Conservation (phyloP, 2,113 vertebrate species). For the Spermophilus dauricus region DNA sequence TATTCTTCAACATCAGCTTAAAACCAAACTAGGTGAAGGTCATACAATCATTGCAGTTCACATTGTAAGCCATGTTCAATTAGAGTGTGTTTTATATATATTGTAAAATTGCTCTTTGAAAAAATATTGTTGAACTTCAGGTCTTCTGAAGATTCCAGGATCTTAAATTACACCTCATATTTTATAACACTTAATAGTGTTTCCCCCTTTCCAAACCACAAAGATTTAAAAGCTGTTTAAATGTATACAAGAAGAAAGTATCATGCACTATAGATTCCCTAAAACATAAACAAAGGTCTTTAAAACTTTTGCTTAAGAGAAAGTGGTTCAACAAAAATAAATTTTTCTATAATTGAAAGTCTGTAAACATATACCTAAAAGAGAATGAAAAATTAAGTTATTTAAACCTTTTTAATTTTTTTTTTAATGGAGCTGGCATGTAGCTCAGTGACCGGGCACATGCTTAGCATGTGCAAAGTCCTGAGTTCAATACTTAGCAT, state of each 20-base stretch:
- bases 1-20: slow-evolving; percentile 23
- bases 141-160: slow-evolving; percentile 53
- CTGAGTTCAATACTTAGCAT: not conserved
- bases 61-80: slow-evolving; percentile 47
- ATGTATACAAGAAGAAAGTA: slow-evolving; percentile 40
- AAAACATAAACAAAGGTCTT: slow-evolving; percentile 51
- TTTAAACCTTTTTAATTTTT: not conserved
- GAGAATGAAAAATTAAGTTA: slow-evolving; percentile 40
- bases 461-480: not conserved
- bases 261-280: not conserved
- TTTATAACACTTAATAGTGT: slow-evolving; percentile 67
- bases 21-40: slow-evolving; percentile 49
- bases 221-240: slow-evolving; percentile 45
- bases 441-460: not conserved
- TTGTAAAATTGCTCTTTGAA: slow-evolving; percentile 56
- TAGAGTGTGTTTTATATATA: slow-evolving; percentile 35
- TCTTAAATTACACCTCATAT: slow-evolving; percentile 64
- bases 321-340: slow-evolving; percentile 40
- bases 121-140: slow-evolving; percentile 58
- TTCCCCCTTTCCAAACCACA: not conserved
- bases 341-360: slow-evolving; percentile 57
- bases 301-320: slow-evolving; percentile 50
- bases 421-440: not conserved
- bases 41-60: slow-evolving; percentile 50
- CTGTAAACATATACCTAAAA: not conserved